Base-by-base conservation (phyloP, 2,888 invertebrate species). In the Suillia variegata region DNA sequence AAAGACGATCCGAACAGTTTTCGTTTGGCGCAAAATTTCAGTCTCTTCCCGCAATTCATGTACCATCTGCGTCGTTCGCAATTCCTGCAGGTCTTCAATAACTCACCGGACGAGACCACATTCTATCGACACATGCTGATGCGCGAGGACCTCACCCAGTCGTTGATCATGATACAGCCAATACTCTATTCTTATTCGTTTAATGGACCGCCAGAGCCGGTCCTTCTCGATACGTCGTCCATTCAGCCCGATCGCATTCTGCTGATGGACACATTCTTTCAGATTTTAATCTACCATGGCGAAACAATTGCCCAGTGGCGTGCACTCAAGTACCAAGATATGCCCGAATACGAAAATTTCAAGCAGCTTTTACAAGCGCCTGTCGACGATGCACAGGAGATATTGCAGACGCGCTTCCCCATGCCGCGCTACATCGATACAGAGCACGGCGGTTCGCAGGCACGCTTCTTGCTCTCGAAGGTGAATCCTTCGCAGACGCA, bases 401-500 rank as follows among this genome's bases (percentile, higher is more conserved):
- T 99, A 70, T 85, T 99, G 63, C 91, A 92, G 79, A 95, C 92
- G 24, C 87, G 99, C 62, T 99, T 99, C 84, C 99, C 99, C 1
- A 97, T 98, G 87, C 98, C 99, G 10, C 87, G 99, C 58, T 99
- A 99, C 80, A 98, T 99, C 70, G 98, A 97, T 80, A 99, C 99
- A 0, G 98, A 99, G 79, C 95, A 98, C 75, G 98, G 97, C n/a
- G 98, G 98, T 12, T 98, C 98, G 1, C 98, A 99, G 89, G 98
- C 99, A 13, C 89, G 99, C 68, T 99, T 99, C 85, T 86, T 99
- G 70, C 84, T 99, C 57, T 97, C 97, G 18, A 98, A 99, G 87
- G 99, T 99, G 61, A 99, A 99, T 83, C 99, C 99, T n/a, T 98
- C 98, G 73, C 94, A 97, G 82, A 99, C 99, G 17, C 99, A 99